Base-by-base conservation (phyloP, 1,140 invertebrate species). In the Bemisia tabaci region DNA sequence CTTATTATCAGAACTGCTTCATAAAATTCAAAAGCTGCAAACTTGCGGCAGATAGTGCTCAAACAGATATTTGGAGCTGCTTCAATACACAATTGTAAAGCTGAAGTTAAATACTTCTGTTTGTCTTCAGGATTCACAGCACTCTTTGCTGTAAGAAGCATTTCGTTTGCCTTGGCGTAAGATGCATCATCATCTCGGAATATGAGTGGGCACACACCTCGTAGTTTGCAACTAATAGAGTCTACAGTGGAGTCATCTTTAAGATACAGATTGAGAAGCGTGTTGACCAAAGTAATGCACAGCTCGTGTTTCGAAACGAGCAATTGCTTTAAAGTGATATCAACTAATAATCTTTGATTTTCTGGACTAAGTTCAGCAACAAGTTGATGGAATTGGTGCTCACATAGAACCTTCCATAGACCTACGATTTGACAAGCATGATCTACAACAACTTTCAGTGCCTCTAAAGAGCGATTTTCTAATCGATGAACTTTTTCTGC, bases 151-250 rank as follows among this genome's bases (percentile, higher is more conserved):
- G 62, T 26, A 62, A 69, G 23, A 23, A 71, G 59, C 25, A 71
- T 64, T 69, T 71, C 70, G 62, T 71, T 71, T 1, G 65, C 70
- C 67, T 97, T 93, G 22, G 94, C 87, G 77, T 91, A 95, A 33
- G 93, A 89, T 22, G 94, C 95, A 82, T 98, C 96, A 82, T 99
- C 96, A 72, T 87, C 87, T 72, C 90, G 90, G 74, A 97, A 99
- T 0, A 99, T 81, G 72, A 88, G 90, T 0, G 96, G 96, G 76
- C 96, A 98, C 0, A 95, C 82, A 74, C 95, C 87, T 63, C 95
- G 80, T n/a, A 99, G 78, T 76, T 88, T 89, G 22, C 82, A 79
- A 68, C 92, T 97, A 39, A 98, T 92, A 0, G 90, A 85, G 77
- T 95, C 92, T 0, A 96, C 92, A 1, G 91, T 92, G 0, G 95